Evolutionary conservation across 2,888 invertebrate species (phyloP).

Genomic region (Trilocha varians): DNA sequence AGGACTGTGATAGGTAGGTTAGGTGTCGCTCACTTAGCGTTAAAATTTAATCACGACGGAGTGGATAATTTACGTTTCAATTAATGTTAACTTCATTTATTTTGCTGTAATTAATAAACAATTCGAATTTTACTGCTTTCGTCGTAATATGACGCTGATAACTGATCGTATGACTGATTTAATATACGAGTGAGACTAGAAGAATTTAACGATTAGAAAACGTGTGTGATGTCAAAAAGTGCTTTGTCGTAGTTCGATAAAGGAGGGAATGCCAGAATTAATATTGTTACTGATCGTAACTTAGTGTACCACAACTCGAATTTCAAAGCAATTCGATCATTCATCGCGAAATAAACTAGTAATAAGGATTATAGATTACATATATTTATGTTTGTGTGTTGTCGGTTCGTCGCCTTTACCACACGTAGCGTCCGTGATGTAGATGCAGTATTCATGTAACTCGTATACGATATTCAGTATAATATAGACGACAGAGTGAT

Average conservation of each 20-base stretch:
- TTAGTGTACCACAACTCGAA: constrained; percentile 59
- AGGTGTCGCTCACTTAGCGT: constrained; percentile 68
- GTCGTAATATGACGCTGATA: constrained; percentile 17
- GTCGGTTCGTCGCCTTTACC: constrained; percentile 41
- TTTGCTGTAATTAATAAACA: constrained; percentile 32
- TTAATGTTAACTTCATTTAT: constrained; percentile 20
- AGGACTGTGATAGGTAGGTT: constrained; percentile 73
- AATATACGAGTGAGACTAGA: constrained; percentile 63
- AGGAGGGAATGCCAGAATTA: constrained; percentile 54
- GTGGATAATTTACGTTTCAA: constrained; percentile 16
- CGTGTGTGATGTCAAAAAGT: constrained; percentile 51
- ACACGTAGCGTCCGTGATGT: constrained; percentile 35
- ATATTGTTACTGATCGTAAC: constrained; percentile 59
- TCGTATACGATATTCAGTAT: constrained; percentile 22
- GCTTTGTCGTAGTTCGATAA: constrained; percentile 53
- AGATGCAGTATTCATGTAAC: constrained; percentile 13
- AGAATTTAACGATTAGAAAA: constrained; percentile 53
- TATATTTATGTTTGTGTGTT: constrained; percentile 50
- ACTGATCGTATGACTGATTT: constrained; percentile 57
- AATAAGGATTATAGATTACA: constrained; percentile 50
- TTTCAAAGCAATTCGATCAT: constrained; percentile 71
- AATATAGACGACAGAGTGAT: constrained; percentile 26
- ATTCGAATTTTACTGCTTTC: constrained; percentile 13
- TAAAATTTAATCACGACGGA: constrained; percentile 28
- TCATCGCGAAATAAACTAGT: constrained; percentile 71